phyloP scores from a whole-genome alignment of 2,888 invertebrate genomes.

The Himalopsyche tibetana region DNA sequence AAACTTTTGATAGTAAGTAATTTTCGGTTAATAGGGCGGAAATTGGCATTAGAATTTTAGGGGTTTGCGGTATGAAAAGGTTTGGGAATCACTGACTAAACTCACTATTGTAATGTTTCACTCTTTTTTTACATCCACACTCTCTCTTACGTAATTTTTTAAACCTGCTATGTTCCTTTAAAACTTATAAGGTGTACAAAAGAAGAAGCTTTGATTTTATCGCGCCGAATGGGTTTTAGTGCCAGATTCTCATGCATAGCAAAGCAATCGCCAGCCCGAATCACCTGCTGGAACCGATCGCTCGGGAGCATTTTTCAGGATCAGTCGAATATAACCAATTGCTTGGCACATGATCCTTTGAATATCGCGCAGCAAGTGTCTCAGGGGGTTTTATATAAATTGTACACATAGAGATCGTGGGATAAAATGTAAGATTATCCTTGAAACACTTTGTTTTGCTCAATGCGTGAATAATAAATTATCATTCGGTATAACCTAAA shows the following conservation, averaged over 20 bases:
- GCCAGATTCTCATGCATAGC: constrained; percentile 61
- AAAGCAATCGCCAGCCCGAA: constrained; percentile 39
- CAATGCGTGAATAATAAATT: no score
- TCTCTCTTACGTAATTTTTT: background rate
- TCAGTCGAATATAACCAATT: constrained; percentile 12
- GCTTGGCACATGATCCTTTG: background rate
- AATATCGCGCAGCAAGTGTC: background rate
- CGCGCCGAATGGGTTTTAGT: constrained; percentile 57
- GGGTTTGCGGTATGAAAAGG: no score
- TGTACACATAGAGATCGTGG: background rate
- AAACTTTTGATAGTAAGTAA: no score
- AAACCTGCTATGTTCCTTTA: background rate
- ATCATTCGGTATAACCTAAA: no score
- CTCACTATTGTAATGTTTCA: no score
- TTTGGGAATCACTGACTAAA: no score
- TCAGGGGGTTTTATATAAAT: background rate
- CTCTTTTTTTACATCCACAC: no score
- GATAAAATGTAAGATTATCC: background rate
- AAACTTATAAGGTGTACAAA: background rate
- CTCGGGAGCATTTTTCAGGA: constrained; percentile 6
- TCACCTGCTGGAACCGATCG: constrained; percentile 12
- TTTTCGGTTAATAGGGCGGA: no score
- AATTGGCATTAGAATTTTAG: no score
- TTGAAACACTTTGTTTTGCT: no score
- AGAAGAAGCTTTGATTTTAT: constrained; percentile 55